These are phyloP conservation scores for Saccopteryx leptura DNA, from an alignment of 2,113 vertebrate species.

Conservation along the genomic window DNA sequence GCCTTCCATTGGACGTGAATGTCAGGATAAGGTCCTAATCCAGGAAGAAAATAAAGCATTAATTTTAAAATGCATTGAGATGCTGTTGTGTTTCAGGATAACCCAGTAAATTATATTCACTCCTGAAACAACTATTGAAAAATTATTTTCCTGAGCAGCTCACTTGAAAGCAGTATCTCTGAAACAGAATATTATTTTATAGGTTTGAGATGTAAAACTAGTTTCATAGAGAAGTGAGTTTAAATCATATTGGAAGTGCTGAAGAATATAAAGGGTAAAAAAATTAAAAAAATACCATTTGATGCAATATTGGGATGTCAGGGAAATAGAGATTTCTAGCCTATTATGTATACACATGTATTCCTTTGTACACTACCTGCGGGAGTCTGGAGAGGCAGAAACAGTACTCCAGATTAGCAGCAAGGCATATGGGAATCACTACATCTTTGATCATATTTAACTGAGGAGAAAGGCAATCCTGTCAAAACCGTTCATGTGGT, in stretches of 20 bases:
- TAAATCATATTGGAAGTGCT: constrained; percentile 41
- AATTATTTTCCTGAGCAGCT: constrained; percentile 38
- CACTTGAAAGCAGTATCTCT: constrained; percentile 31
- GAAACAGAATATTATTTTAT: constrained; percentile 41
- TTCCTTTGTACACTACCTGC: constrained; percentile 50
- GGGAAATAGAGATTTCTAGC: neutral
- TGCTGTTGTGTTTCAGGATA: constrained; percentile 22
- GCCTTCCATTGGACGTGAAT: constrained; percentile 13
- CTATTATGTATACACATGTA: neutral
- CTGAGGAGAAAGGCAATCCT: neutral
- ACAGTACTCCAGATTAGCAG: neutral
- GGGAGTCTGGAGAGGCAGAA: constrained; percentile 47
- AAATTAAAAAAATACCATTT: constrained; percentile 32
- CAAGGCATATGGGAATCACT: neutral
- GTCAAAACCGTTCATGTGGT: constrained; percentile 55
- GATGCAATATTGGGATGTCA: constrained; percentile 26
- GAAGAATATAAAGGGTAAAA: constrained; percentile 5
- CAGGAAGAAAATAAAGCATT: constrained; percentile 52
- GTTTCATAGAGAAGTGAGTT: constrained; percentile 9
- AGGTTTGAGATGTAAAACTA: constrained; percentile 33
- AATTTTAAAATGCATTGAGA: neutral
- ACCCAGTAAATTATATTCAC: neutral
- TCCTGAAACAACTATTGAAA: constrained; percentile 32
- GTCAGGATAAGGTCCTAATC: constrained; percentile 11
- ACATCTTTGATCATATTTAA: constrained; percentile 24